phyloP scores from a whole-genome alignment of 2,113 vertebrate species.

The Oreochromis aureus region DNA sequence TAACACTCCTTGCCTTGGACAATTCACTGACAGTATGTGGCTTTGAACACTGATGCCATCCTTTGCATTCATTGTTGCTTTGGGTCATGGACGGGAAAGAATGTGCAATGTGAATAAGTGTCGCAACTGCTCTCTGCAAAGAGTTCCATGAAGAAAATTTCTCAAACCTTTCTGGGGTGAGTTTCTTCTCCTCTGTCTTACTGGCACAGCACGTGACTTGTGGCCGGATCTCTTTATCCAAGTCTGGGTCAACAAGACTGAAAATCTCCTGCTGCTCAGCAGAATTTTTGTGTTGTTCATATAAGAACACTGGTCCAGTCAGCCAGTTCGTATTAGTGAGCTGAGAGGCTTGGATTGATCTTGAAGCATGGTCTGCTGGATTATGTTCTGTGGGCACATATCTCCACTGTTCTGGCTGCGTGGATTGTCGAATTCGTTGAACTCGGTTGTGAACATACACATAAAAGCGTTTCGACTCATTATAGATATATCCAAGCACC shows the following conservation, averaged over 20 bases:
- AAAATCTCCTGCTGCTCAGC: neutral
- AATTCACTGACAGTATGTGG: neutral
- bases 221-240: neutral
- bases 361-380: neutral
- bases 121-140: neutral
- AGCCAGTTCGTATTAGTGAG: neutral
- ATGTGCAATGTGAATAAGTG: neutral
- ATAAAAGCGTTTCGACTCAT: fast-evolving
- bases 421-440: neutral
- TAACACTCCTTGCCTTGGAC: fast-evolving
- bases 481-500: neutral
- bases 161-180: fast-evolving
- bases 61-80: neutral
- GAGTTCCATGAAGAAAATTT: neutral
- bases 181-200: neutral
- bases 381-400: neutral
- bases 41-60: neutral
- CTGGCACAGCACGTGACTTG: neutral
- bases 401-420: neutral
- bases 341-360: neutral
- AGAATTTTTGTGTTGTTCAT: neutral
- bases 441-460: neutral
- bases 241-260: neutral
- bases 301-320: fast-evolving
- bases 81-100: neutral